Percentiles rank a stretch among this genome's conserved stretches.
phyloP scores from a whole-genome alignment of 2,113 vertebrate species.

The Rhinopomastus cyanomelas region DNA sequence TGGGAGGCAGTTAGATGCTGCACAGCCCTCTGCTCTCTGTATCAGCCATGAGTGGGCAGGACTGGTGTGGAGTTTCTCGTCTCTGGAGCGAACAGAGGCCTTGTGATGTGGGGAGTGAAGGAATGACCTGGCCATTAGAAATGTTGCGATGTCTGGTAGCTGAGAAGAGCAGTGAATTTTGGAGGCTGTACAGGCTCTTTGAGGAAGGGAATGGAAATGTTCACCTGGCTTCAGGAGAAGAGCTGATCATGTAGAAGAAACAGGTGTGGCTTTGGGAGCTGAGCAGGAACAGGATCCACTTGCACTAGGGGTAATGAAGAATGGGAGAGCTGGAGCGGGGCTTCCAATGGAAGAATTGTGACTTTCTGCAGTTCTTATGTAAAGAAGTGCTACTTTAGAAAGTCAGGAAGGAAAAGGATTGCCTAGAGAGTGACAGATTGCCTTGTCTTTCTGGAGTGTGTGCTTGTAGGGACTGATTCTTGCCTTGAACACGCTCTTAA shows the following conservation, averaged over 20 bases:
- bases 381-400: neutral
- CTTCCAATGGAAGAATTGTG: neutral
- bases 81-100: neutral
- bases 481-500: neutral
- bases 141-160: neutral
- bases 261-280: neutral
- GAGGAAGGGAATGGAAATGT: neutral
- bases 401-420: neutral
- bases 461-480: neutral
- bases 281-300: neutral
- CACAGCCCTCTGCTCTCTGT: neutral
- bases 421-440: neutral
- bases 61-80: neutral
- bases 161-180: neutral
- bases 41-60: neutral
- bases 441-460: neutral
- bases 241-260: neutral
- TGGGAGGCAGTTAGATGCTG: neutral
- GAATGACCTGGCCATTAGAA: neutral
- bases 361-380: neutral
- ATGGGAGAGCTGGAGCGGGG: neutral
- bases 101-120: neutral
- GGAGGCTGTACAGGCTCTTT: neutral
- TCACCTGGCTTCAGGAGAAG: neutral
- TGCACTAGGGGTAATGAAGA: neutral